phyloP scores from a whole-genome alignment of 2,113 vertebrate genomes.

The Procapra przewalskii region DNA sequence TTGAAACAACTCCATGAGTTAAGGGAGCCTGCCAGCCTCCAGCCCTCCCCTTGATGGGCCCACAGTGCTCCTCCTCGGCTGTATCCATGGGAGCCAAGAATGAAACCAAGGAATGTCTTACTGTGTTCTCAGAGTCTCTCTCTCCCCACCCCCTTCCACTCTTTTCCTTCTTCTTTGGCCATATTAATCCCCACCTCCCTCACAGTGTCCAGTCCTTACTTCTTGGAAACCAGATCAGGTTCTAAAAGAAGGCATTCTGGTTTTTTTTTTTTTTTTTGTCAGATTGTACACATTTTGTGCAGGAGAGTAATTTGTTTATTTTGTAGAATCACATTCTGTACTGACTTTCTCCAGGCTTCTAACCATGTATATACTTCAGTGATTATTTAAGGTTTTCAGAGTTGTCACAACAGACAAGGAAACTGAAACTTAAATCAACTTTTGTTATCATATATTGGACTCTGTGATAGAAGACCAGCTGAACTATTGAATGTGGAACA shows the following conservation, averaged over 20 bases:
- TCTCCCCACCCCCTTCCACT: background rate
- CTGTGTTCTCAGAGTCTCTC: too few species aligned
- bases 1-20: background rate
- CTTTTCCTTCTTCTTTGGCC: too few species aligned
- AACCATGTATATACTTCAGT: background rate
- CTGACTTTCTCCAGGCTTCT: background rate
- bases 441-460: background rate
- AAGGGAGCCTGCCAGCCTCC: background rate
- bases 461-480: background rate
- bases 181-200: background rate
- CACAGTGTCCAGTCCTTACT: background rate
- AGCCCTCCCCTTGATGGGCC: background rate
- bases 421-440: background rate
- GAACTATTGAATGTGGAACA: background rate
- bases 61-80: background rate
- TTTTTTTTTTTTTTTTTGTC: background rate
- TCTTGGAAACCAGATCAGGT: background rate
- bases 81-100: slow-evolving; percentile 49
- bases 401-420: too few species aligned
- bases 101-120: background rate
- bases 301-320: background rate
- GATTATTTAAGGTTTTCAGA: background rate
- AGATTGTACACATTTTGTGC: background rate
- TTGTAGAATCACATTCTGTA: background rate
- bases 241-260: background rate